Evolutionary conservation across 2,113 vertebrate species (phyloP), one percentile per base, ranked within the genome.

Genomic region (Phaetusa simplex): DNA sequence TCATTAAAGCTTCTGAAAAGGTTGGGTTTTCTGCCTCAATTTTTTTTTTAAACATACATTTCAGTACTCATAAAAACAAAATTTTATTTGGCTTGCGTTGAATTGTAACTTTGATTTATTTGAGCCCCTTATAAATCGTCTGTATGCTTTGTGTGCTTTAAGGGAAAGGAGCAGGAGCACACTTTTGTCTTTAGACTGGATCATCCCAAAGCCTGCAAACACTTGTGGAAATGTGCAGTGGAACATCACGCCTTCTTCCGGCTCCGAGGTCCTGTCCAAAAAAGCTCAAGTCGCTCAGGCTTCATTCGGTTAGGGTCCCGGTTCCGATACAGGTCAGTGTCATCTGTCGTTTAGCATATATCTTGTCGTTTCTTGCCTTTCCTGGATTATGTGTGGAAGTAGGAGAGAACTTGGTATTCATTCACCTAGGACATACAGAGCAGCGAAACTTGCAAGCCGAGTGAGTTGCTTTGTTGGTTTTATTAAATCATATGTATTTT

Each of bases 91-190:
- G 6, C 42, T 77, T 86, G 15, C 4, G 7, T 42, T 36, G 34
- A 86, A 45, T 80, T 77, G 62, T 55, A 62, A 14, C 36, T 96
- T 86, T 64, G 49, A 61, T 15, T 91, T 88, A 52, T 4, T 38
- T 18, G 42, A 74, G 23, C 6, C 11, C 14, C 11, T 84, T 74
- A 13, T 72, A 82, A 95, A 80, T 70, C 1, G 0, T 30, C 40
- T 19, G 40, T 74, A 26, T 92, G 12, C 74, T 88, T 94, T 95
- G 5, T 89, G 66, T 95, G 73, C 86, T 97, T 97, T 82, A 88
- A 99, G 99, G 99, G 99, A 45, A 99, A 99, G 97, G 99, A 99
- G 93, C 99, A 99, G 98, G 99, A 99, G 80, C 99, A 99, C 97
- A 99, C 99, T 8, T 99, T 99, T 96, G 99, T 99, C 29, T 99